Percentiles rank a stretch among this genome's conserved stretches.
Evolutionary conservation across 2,113 vertebrate genomes (phyloP).

Genomic region (Syrrhaptes paradoxus): DNA sequence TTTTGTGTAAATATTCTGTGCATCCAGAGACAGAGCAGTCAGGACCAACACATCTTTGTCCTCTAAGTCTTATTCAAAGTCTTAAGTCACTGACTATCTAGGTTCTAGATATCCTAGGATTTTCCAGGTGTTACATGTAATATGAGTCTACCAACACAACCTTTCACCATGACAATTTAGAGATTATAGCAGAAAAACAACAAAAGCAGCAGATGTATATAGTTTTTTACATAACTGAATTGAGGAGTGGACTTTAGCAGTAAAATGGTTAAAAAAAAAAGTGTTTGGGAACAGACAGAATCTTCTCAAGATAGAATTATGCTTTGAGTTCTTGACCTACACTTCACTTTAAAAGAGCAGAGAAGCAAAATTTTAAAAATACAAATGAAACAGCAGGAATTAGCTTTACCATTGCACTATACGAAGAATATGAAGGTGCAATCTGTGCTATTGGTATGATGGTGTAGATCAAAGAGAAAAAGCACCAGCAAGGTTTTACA

Average conservation of each 20-base stretch:
- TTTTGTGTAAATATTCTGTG: background rate
- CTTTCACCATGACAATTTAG: background rate
- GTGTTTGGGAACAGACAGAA: background rate
- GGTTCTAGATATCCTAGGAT: background rate
- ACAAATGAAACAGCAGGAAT: constrained; percentile 19
- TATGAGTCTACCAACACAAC: background rate
- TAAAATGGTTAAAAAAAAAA: background rate
- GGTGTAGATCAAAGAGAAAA: constrained; percentile 2
- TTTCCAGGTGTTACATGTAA: background rate
- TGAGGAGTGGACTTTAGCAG: background rate
- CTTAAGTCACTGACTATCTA: background rate
- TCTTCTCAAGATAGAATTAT: background rate
- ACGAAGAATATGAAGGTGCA: background rate
- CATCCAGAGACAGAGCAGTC: background rate
- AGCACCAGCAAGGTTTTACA: background rate
- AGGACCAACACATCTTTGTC: background rate
- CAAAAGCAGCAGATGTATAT: background rate
- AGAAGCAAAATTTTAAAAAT: background rate
- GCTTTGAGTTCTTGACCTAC: background rate
- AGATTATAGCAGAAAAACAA: background rate
- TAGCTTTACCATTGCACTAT: background rate
- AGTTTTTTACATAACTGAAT: background rate
- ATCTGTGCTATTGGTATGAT: background rate
- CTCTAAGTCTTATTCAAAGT: background rate
- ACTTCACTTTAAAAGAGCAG: background rate